Percentiles rank a stretch among this genome's conserved stretches.
phyloP scores from a whole-genome alignment of 2,113 vertebrate species.

The Glaucomys volans region DNA sequence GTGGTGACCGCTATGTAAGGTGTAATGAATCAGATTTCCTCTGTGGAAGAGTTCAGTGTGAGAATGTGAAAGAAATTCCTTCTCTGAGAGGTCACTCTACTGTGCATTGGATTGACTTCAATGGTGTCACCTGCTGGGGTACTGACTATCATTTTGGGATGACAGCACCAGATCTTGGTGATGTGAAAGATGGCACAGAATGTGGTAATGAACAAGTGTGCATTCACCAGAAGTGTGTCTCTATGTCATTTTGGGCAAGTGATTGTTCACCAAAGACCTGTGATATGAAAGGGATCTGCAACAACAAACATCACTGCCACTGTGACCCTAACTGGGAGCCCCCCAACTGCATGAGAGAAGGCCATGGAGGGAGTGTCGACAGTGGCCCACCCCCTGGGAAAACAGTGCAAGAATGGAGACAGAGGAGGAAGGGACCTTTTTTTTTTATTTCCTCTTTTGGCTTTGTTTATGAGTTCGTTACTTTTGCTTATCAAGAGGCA shows the following conservation, averaged over 20 bases:
- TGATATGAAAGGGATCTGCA: too few species aligned
- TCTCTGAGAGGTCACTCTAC: rapidly evolving
- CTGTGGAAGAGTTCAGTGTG: constrained; percentile 73
- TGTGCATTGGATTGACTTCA: neutral
- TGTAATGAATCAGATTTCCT: constrained; percentile 64
- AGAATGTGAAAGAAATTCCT: neutral
- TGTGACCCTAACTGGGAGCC: constrained; percentile 69
- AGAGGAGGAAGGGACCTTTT: neutral
- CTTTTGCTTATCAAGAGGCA: neutral
- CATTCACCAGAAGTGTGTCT: neutral
- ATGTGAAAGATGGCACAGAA: constrained; percentile 39
- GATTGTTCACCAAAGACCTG: neutral
- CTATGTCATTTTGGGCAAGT: rapidly evolving
- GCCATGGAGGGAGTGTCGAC: too few species aligned
- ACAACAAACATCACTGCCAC: constrained; percentile 73
- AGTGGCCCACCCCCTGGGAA: too few species aligned
- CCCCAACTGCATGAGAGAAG: constrained; percentile 31
- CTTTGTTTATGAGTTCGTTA: neutral
- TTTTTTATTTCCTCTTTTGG: neutral
- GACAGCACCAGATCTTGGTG: neutral
- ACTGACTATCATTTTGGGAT: constrained; percentile 46
- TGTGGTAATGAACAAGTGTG: constrained; percentile 33
- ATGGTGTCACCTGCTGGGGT: constrained; percentile 53
- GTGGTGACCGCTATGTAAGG: neutral
- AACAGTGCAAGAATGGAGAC: too few species aligned